These are phyloP conservation scores for Saguinus midas DNA, from an alignment of 2,113 vertebrate species.

Conservation along the genomic window DNA sequence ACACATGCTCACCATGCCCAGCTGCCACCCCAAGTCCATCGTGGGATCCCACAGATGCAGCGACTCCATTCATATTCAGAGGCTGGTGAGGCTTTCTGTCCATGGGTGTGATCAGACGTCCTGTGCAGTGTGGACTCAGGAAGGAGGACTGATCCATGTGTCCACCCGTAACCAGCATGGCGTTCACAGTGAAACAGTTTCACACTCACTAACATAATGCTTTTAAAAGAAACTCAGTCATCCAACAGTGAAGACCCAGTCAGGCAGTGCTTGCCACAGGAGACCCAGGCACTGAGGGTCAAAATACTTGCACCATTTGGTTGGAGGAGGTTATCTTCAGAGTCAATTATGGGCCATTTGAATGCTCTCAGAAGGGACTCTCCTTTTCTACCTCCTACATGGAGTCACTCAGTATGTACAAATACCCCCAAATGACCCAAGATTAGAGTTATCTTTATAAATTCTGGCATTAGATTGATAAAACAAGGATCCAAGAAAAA, in stretches of 20 bases:
- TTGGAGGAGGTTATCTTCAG: background rate
- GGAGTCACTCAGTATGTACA: no score
- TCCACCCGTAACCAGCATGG: rapidly evolving
- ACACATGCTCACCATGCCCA: background rate
- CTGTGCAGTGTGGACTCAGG: background rate
- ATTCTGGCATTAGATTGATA: background rate
- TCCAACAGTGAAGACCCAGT: rapidly evolving
- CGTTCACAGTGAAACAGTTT: rapidly evolving
- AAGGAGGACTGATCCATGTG: background rate
- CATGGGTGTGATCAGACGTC: background rate
- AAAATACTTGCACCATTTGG: rapidly evolving
- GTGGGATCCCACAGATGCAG: background rate
- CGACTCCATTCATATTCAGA: background rate
- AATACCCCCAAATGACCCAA: no score
- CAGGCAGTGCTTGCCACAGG: rapidly evolving
- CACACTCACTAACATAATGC: rapidly evolving
- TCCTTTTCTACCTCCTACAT: background rate
- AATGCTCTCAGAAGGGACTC: background rate
- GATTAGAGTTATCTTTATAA: background rate
- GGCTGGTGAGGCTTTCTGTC: background rate
- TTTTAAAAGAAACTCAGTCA: background rate
- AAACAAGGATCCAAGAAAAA: background rate
- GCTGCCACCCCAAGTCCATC: background rate
- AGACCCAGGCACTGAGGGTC: rapidly evolving
- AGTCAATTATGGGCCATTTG: rapidly evolving